Evolutionary conservation across 2,113 vertebrate genomes (phyloP).

Genomic region (Mustelus asterias): DNA sequence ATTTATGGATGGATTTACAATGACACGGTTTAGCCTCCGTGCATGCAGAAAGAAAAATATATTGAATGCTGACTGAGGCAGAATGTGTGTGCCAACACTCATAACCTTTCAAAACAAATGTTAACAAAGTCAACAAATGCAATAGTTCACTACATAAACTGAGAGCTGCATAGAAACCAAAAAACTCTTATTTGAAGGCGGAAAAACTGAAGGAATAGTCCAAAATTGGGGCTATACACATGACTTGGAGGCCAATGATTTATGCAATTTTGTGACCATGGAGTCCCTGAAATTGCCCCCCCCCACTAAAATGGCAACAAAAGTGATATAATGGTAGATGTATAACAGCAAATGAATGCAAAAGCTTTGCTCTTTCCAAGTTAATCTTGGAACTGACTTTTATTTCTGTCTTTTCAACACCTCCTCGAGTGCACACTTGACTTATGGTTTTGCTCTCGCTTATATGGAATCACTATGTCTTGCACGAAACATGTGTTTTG

Average conservation of each 20-base stretch:
- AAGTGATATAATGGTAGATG: neutral
- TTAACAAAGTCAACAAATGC: neutral
- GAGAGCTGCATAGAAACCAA: neutral
- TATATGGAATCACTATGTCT: neutral
- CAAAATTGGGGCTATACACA: neutral
- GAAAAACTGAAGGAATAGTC: neutral
- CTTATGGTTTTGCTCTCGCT: neutral
- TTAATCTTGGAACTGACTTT: neutral
- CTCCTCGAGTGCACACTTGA: neutral
- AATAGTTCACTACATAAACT: neutral
- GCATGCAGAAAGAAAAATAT: neutral
- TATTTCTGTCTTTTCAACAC: neutral
- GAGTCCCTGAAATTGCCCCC: neutral
- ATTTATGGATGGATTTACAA: neutral
- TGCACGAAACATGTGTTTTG: neutral
- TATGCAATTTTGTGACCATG: neutral
- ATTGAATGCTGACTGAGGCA: neutral
- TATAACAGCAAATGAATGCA: neutral
- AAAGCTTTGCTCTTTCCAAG: neutral
- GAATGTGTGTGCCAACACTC: conserved; percentile 9
- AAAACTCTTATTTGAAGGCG: neutral
- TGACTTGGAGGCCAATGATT: neutral
- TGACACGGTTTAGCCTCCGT: neutral
- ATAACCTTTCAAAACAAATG: conserved; percentile 14
- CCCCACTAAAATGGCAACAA: neutral